A percentile compares a stretch with the other conserved stretches of the same genome.
These are phyloP conservation scores for Zaprionus lineosus DNA, from an alignment of 2,888 invertebrate species.

Conservation along the genomic window DNA sequence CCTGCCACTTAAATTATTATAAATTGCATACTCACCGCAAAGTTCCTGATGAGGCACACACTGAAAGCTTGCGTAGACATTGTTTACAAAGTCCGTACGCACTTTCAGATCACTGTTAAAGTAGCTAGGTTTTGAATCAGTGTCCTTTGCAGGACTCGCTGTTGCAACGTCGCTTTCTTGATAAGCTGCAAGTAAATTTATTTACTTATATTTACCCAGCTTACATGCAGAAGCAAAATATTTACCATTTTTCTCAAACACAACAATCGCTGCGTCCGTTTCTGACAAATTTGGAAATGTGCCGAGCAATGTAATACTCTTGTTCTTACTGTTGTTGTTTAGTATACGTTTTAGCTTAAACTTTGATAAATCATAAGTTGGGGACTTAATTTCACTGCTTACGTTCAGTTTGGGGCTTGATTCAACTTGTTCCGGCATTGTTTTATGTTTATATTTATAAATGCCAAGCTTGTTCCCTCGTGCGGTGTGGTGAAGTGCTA, in stretches of 20 bases:
- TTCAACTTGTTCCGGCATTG: constrained; percentile 46
- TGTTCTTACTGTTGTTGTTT: constrained; percentile 88
- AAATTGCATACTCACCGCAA: constrained; percentile 87
- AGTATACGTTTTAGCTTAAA: constrained; percentile 88
- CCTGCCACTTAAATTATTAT: too few species aligned
- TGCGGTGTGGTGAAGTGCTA: constrained; percentile 24
- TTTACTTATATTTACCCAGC: neutral
- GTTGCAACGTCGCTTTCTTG: constrained; percentile 83
- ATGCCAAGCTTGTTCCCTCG: constrained; percentile 3
- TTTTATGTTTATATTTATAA: constrained; percentile 32
- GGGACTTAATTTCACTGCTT: constrained; percentile 47
- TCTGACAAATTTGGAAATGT: constrained; percentile 84
- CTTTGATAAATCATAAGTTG: constrained; percentile 84
- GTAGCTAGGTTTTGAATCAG: constrained; percentile 78
- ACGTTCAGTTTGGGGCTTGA: constrained; percentile 32
- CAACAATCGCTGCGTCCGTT: constrained; percentile 87
- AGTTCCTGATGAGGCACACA: constrained; percentile 86
- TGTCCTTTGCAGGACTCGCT: constrained; percentile 1
- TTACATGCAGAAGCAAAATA: neutral
- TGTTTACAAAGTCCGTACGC: constrained; percentile 89
- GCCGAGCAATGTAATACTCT: constrained; percentile 87
- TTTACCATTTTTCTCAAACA: constrained; percentile 89
- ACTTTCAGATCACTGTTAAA: constrained; percentile 86
- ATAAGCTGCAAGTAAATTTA: constrained; percentile 84
- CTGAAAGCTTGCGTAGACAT: constrained; percentile 92